Conservation (phyloP, 2,888 invertebrate genomes). For the Aplocera efformata region DNA sequence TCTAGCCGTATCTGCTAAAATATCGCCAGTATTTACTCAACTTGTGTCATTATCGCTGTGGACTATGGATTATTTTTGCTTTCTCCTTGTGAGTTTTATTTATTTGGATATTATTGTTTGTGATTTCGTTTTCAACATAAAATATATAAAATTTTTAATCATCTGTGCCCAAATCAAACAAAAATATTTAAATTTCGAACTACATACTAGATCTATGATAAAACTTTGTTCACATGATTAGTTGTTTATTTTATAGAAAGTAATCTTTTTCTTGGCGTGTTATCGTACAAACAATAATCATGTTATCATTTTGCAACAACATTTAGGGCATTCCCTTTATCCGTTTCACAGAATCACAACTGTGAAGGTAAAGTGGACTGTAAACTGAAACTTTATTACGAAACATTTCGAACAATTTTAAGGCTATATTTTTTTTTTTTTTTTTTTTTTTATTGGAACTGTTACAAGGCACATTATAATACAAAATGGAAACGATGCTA, state of each 20-base stretch:
- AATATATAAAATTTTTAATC: too few relatives aligned
- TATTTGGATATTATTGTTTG: conserved; percentile 28
- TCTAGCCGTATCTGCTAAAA: conserved; percentile 2
- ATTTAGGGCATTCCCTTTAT: conserved; percentile 5
- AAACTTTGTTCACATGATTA: too few relatives aligned
- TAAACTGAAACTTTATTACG: not conserved
- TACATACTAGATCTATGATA: too few relatives aligned
- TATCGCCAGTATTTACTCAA: conserved; percentile 32
- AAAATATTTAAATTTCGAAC: too few relatives aligned
- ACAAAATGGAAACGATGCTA: too few relatives aligned
- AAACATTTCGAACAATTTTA: not conserved
- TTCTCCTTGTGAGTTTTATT: conserved; percentile 36
- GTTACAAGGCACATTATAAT: too few relatives aligned
- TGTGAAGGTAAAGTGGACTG: not conserved
- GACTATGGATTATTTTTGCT: conserved; percentile 38
- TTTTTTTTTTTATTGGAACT: too few relatives aligned
- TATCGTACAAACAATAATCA: conserved; percentile 10
- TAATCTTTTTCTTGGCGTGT: too few relatives aligned
- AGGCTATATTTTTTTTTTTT: too few relatives aligned
- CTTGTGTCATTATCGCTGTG: conserved; percentile 31
- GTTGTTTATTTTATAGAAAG: too few relatives aligned
- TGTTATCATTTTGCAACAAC: conserved; percentile 2
- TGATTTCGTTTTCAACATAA: conserved; percentile 1
- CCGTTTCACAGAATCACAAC: not conserved
- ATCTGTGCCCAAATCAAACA: too few relatives aligned